phyloP scores from a whole-genome alignment of 1,140 invertebrate species.

The Euura saliciscinereae region DNA sequence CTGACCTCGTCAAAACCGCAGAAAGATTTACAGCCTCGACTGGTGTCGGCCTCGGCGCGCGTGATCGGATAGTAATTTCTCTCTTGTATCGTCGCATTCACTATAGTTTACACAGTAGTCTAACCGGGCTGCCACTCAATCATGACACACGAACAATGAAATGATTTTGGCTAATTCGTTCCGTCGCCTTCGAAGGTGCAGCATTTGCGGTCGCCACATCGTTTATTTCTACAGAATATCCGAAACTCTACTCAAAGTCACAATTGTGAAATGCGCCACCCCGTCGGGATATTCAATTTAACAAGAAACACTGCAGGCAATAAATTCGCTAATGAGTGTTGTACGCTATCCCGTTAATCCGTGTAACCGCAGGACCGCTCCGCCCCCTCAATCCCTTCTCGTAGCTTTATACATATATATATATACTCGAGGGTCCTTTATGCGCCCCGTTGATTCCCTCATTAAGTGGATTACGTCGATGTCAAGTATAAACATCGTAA shows the following conservation, averaged over 20 bases:
- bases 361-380: background rate
- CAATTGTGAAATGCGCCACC: background rate
- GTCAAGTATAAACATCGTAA: background rate
- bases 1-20: background rate
- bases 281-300: background rate
- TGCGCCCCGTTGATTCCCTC: background rate
- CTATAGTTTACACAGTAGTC: background rate
- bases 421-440: background rate
- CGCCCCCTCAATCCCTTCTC: background rate
- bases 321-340: background rate
- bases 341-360: background rate
- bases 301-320: background rate
- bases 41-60: background rate
- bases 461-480: background rate
- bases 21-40: background rate
- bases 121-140: background rate
- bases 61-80: background rate
- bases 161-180: background rate
- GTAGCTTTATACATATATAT: too few species aligned
- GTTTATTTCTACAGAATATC: too few species aligned
- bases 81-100: background rate
- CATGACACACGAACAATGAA: background rate
- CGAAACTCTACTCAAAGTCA: too few species aligned
- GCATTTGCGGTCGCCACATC: too few species aligned
- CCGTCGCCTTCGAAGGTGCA: too few species aligned